A percentile compares a stretch with the other conserved stretches of the same genome.
Evolutionary conservation across 1,140 invertebrate genomes (phyloP).

Genomic region (Oscheius sp.): DNA sequence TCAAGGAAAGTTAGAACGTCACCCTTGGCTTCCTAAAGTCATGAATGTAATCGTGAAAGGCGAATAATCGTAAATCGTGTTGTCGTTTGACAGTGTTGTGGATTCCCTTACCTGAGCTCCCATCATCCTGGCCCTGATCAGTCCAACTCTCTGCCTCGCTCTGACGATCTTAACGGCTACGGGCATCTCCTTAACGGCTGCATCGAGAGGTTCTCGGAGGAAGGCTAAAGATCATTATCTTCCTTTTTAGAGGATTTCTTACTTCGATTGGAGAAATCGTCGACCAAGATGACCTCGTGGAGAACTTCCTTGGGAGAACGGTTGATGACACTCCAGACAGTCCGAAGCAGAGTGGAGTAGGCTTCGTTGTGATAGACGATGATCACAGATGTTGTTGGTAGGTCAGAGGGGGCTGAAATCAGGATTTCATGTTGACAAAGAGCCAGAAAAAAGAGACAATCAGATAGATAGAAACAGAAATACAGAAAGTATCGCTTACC

Average conservation of each 20-base stretch:
- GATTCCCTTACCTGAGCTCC: constrained; percentile 73
- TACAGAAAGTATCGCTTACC: constrained; percentile 8
- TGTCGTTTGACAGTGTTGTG: too few species aligned
- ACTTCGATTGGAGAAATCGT: constrained; percentile 86
- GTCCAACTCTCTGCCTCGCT: constrained; percentile 72
- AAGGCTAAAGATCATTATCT: constrained; percentile 59
- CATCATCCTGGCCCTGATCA: constrained; percentile 80
- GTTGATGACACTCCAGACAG: constrained; percentile 79
- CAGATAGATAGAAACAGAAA: not conserved
- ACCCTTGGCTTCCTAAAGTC: constrained; percentile 68
- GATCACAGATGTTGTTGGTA: constrained; percentile 76
- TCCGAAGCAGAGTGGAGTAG: constrained; percentile 81
- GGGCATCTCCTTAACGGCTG: constrained; percentile 77
- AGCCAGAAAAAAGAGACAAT: not conserved
- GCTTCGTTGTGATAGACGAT: constrained; percentile 92
- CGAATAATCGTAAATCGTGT: too few species aligned
- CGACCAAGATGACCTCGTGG: constrained; percentile 84
- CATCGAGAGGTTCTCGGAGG: constrained; percentile 69
- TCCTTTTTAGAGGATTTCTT: constrained; percentile 52
- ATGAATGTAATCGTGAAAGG: too few species aligned
- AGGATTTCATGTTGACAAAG: not conserved
- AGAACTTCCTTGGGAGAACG: constrained; percentile 76
- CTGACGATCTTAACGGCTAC: constrained; percentile 70
- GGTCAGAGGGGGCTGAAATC: constrained; percentile 9
- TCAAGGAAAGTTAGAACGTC: constrained; percentile 83